phyloP scores from a whole-genome alignment of 2,888 invertebrate genomes.

The Nipponacmea schrenckii region DNA sequence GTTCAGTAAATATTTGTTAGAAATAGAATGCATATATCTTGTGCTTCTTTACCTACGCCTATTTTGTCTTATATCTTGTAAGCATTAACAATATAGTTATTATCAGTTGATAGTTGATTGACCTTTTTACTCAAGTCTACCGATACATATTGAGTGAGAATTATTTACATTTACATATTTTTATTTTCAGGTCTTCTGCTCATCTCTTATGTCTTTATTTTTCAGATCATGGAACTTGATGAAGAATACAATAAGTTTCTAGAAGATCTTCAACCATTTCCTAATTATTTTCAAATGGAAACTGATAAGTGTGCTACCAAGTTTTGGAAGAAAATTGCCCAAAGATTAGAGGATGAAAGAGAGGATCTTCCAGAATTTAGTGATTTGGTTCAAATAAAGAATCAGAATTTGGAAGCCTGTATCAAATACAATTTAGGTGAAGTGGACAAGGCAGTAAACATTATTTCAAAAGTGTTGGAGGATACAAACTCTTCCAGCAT shows the following conservation, averaged over 20 bases:
- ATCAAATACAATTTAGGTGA: background rate
- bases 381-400: background rate
- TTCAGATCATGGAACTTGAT: background rate
- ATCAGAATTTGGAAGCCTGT: background rate
- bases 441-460: background rate
- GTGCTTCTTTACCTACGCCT: no score
- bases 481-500: background rate
- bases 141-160: no score
- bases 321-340: background rate
- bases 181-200: no score
- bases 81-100: no score
- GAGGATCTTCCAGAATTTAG: background rate
- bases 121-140: no score
- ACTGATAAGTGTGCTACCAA: background rate
- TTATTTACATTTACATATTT: no score
- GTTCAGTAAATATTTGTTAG: no score
- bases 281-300: background rate
- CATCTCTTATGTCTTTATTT: no score
- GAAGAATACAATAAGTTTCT: background rate
- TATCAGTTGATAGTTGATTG: no score
- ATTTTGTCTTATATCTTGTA: no score
- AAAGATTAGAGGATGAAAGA: background rate
- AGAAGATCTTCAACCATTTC: background rate
- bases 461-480: background rate
- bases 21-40: no score